Percentiles rank a stretch among this genome's conserved stretches.
Evolutionary conservation across 1,140 invertebrate genomes (phyloP).

Genomic region (Neelides sp.): DNA sequence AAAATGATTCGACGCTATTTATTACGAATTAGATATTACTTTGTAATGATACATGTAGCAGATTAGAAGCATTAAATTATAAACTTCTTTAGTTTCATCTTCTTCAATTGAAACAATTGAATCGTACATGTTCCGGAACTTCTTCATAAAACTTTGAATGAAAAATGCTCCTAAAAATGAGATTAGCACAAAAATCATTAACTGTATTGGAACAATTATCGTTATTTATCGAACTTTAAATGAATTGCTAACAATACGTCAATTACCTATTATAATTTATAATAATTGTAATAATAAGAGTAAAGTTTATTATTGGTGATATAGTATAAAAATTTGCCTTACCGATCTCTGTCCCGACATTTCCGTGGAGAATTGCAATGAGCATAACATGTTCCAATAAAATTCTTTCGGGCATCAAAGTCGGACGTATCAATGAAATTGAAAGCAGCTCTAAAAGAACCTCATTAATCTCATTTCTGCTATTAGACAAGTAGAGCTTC

Average conservation of each 20-base stretch:
- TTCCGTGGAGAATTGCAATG: constrained; percentile 71
- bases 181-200: neutral
- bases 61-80: constrained; percentile 68
- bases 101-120: constrained; percentile 41
- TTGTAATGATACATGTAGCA: constrained; percentile 82
- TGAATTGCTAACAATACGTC: too few relatives aligned
- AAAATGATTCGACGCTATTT: too few relatives aligned
- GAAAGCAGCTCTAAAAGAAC: constrained; percentile 53
- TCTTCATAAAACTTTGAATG: constrained; percentile 51
- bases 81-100: constrained; percentile 65
- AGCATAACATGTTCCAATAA: constrained; percentile 72
- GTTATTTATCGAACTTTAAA: constrained; percentile 4
- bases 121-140: constrained; percentile 44
- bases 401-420: constrained; percentile 60
- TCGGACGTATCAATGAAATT: constrained; percentile 49
- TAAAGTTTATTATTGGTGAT: neutral
- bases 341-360: constrained; percentile 80
- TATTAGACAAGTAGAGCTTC: constrained; percentile 57
- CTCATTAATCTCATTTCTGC: constrained; percentile 69
- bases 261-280: too few relatives aligned
- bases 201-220: too few relatives aligned
- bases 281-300: too few relatives aligned
- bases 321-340: constrained; percentile 30
- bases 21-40: constrained; percentile 40
- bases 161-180: constrained; percentile 58